These are phyloP conservation scores for Boloria euphrosyne DNA, from an alignment of 2,888 invertebrate species.

Conservation along the genomic window DNA sequence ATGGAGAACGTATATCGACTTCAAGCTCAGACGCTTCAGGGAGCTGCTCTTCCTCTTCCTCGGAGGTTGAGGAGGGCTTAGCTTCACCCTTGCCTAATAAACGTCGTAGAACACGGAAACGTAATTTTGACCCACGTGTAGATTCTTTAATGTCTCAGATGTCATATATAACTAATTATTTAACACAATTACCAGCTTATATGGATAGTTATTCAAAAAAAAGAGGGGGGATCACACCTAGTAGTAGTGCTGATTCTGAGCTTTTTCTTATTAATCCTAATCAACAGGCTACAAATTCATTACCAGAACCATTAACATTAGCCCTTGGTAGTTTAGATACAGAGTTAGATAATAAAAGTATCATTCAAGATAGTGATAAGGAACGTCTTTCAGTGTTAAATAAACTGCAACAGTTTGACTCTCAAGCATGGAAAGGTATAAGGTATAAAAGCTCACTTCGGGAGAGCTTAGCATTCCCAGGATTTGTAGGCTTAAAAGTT, in stretches of 20 bases:
- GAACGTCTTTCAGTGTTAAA: too few species aligned
- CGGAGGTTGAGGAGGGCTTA: not conserved
- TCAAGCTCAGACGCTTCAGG: too few species aligned
- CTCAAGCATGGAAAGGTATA: constrained; percentile 1
- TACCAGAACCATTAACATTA: not conserved
- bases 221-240: too few species aligned
- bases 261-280: not conserved
- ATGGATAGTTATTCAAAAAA: not conserved
- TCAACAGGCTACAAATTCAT: too few species aligned
- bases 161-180: not conserved
- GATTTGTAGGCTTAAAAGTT: constrained; percentile 3
- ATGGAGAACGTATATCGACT: not conserved
- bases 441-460: constrained; percentile 4
- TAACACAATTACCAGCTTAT: not conserved
- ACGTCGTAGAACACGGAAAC: not conserved
- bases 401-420: not conserved
- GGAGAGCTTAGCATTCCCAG: not conserved
- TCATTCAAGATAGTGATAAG: too few species aligned
- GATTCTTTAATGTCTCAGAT: not conserved
- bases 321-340: not conserved
- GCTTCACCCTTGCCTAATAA: not conserved
- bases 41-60: not conserved
- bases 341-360: not conserved
- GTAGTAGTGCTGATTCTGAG: not conserved
- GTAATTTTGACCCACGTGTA: not conserved